phyloP scores from a whole-genome alignment of 2,797 vertebrate genomes.

The Sternarchorhynchus goeldii region DNA sequence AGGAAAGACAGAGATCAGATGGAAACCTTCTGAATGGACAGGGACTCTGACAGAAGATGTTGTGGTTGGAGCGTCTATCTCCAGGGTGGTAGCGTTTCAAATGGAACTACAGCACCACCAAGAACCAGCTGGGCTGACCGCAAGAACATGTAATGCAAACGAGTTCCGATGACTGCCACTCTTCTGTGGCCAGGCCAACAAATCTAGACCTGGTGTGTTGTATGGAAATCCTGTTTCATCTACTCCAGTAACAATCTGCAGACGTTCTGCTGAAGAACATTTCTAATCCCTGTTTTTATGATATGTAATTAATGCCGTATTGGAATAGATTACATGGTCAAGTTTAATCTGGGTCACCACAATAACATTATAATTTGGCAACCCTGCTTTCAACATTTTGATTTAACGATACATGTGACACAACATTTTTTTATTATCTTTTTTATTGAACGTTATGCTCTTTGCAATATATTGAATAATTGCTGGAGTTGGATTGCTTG shows the following conservation, averaged over 20 bases:
- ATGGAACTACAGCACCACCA: slow-evolving; percentile 17
- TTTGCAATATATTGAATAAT: too few species aligned
- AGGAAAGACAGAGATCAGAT: slow-evolving; percentile 22
- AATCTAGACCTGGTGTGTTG: slow-evolving; percentile 33
- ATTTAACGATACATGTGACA: too few species aligned
- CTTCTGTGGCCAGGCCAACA: slow-evolving; percentile 34
- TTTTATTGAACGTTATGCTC: too few species aligned
- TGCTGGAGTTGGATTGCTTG: neutral
- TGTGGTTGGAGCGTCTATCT: slow-evolving; percentile 35
- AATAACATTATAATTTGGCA: too few species aligned
- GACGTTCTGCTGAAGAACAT: neutral
- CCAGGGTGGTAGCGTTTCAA: slow-evolving; percentile 11
- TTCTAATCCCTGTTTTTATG: neutral
- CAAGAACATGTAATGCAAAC: slow-evolving; percentile 46
- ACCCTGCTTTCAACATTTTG: too few species aligned
- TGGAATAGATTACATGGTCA: neutral
- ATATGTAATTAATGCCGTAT: slow-evolving; percentile 15
- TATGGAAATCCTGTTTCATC: slow-evolving; percentile 36
- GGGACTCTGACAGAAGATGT: slow-evolving; percentile 18
- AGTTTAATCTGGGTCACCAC: neutral
- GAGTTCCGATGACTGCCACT: slow-evolving; percentile 14
- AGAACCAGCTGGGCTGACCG: slow-evolving; percentile 48
- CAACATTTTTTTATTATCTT: too few species aligned
- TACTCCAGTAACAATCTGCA: slow-evolving; percentile 20
- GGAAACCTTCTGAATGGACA: slow-evolving; percentile 17